Percentiles rank a stretch among this genome's conserved stretches.
Conservation (phyloP, 2,888 invertebrate genomes). For the Hemaris fuciformis region DNA sequence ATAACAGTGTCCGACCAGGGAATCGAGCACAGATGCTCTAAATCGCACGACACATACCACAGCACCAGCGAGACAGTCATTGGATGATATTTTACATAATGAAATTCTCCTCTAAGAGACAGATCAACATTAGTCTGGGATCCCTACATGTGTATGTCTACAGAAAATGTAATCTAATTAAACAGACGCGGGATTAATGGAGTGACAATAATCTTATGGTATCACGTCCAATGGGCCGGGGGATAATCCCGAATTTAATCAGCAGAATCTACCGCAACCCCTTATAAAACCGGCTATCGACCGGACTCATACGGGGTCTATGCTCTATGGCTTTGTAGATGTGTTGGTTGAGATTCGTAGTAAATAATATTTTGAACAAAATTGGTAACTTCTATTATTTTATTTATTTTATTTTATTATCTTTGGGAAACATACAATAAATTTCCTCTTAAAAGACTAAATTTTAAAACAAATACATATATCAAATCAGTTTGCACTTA, state of each 20-base stretch:
- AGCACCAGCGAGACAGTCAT: too few species aligned
- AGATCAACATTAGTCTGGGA: conserved; percentile 18
- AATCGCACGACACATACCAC: too few species aligned
- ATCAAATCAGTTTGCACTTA: too few species aligned
- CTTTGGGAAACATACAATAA: too few species aligned
- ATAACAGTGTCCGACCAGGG: too few species aligned
- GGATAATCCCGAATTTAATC: conserved; percentile 77
- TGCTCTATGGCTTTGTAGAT: background rate
- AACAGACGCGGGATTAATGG: conserved; percentile 70
- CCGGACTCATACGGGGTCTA: background rate
- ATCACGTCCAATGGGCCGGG: conserved; percentile 50
- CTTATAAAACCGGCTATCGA: conserved; percentile 36
- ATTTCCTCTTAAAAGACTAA: too few species aligned
- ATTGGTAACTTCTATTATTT: too few species aligned
- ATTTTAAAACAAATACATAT: too few species aligned
- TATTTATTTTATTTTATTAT: too few species aligned
- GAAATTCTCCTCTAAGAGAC: background rate
- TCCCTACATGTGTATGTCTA: conserved; percentile 9
- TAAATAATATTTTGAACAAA: too few species aligned
- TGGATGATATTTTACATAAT: background rate
- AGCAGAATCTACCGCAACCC: conserved; percentile 55
- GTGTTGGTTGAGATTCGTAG: background rate
- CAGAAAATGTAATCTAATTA: conserved; percentile 61
- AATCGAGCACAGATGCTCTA: too few species aligned
- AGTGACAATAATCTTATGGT: conserved; percentile 77